These are phyloP conservation scores for Elgaria multicarinata DNA, from an alignment of 2,113 vertebrate species.

Conservation along the genomic window DNA sequence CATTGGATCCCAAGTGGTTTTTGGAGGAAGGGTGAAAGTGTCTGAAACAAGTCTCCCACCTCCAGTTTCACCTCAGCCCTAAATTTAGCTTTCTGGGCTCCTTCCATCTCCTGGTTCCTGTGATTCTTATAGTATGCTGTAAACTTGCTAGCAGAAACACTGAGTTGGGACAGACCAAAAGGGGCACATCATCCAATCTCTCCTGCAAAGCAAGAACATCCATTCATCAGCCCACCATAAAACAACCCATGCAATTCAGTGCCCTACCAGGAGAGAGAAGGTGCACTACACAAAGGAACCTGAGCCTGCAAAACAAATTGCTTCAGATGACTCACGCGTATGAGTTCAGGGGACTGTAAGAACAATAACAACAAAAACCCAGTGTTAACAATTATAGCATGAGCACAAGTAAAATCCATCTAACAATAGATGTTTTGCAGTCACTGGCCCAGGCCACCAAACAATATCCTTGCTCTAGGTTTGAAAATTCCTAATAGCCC, in stretches of 20 bases:
- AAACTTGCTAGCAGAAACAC: not conserved
- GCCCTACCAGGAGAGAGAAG: not conserved
- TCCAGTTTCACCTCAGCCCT: too few relatives aligned
- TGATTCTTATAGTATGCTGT: not conserved
- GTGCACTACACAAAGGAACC: not conserved
- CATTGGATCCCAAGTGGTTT: too few relatives aligned
- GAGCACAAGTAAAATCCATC: not conserved
- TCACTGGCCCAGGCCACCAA: not conserved
- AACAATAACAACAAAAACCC: not conserved
- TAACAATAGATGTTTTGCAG: too few relatives aligned
- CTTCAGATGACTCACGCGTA: not conserved
- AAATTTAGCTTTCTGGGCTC: not conserved
- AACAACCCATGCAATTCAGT: not conserved
- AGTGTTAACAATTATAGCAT: not conserved
- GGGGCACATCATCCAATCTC: not conserved
- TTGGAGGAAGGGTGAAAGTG: too few relatives aligned
- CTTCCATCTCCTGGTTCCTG: not conserved
- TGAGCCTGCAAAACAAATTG: not conserved
- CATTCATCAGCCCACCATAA: not conserved
- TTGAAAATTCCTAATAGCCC: not conserved
- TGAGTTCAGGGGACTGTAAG: not conserved
- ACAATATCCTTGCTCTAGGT: not conserved
- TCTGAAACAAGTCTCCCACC: too few relatives aligned
- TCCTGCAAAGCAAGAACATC: not conserved
- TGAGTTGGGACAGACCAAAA: not conserved